Evolutionary conservation across 2,797 vertebrate genomes (phyloP).

Genomic region (Ctenosaura bakeri): DNA sequence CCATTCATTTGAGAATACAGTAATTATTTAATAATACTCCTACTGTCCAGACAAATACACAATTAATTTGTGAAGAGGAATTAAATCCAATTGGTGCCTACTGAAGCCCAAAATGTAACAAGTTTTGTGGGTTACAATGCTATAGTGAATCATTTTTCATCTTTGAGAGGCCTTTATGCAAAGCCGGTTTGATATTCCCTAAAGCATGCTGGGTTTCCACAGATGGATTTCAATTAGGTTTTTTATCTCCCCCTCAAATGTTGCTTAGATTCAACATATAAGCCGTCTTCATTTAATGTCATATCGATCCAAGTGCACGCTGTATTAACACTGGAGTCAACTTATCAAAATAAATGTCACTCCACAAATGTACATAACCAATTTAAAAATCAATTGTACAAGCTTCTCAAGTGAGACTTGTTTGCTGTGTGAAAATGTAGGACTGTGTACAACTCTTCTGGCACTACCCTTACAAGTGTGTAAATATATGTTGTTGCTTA

Average conservation of each 20-base stretch:
- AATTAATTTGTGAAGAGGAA: not conserved
- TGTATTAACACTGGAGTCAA: not conserved
- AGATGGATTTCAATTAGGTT: not conserved
- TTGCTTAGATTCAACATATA: conserved; percentile 9
- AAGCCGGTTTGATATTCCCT: not conserved
- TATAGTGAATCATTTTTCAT: not conserved
- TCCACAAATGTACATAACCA: conserved; percentile 7
- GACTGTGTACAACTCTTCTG: not conserved
- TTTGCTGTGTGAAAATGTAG: not conserved
- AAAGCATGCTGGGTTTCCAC: not conserved
- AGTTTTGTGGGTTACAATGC: not conserved
- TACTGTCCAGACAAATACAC: not conserved
- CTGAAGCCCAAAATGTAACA: not conserved
- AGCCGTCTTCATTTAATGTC: not conserved
- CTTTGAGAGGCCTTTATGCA: not conserved
- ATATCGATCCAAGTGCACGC: not conserved
- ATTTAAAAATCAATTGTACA: conserved; percentile 16
- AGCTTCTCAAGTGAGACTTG: not conserved
- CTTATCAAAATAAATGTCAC: conserved; percentile 32
- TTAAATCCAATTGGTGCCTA: not conserved
- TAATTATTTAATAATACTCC: not conserved
- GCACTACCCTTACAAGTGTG: not conserved
- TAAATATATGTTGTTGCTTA: not conserved
- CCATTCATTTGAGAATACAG: not conserved
- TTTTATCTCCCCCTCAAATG: not conserved